Evolutionary conservation across 2,888 invertebrate species (phyloP).

Genomic region (Ceraclea dissimilis): DNA sequence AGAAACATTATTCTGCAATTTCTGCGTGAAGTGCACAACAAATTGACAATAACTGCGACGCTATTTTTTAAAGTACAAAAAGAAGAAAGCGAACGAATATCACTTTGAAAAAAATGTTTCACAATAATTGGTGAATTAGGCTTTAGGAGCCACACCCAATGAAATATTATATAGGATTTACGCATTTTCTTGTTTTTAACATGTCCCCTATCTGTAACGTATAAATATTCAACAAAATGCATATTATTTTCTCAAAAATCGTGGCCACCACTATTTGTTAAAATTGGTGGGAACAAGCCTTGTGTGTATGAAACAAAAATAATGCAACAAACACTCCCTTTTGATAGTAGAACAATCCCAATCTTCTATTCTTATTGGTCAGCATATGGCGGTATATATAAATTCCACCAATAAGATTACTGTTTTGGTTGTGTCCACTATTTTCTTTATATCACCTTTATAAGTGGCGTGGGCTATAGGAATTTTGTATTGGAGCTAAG

Average conservation of each 20-base stretch:
- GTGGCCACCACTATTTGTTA: too few relatives aligned
- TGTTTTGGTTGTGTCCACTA: constrained; percentile 28
- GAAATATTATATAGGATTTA: background rate
- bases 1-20: too few relatives aligned
- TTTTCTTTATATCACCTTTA: constrained; percentile 35
- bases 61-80: background rate
- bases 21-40: background rate
- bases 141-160: background rate
- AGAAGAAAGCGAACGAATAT: background rate
- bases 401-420: constrained; percentile 37
- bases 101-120: background rate
- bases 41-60: background rate
- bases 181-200: too few relatives aligned
- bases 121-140: background rate
- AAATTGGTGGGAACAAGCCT: too few relatives aligned
- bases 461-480: constrained; percentile 29
- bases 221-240: too few relatives aligned
- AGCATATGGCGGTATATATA: constrained; percentile 39
- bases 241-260: too few relatives aligned
- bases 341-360: background rate
- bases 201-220: too few relatives aligned
- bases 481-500: constrained; percentile 27
- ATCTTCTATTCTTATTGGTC: constrained; percentile 36
- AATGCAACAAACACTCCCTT: too few relatives aligned
- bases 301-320: too few relatives aligned